Conservation (phyloP, 2,113 vertebrate species). For the Romanogobio albipinnatus region DNA sequence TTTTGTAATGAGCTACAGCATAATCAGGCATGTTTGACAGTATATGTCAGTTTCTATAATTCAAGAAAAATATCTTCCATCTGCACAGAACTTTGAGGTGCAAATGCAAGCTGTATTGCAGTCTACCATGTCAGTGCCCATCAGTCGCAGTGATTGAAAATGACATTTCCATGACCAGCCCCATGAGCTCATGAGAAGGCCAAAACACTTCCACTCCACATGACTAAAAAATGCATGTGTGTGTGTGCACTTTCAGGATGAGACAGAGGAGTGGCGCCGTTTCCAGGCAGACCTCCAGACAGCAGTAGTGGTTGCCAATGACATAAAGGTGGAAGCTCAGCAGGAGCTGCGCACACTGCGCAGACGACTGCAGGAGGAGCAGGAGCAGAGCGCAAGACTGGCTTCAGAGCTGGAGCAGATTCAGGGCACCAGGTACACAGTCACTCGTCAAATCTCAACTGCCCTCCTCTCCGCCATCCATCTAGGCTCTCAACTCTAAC, state of each 20-base stretch:
- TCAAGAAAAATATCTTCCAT: conserved; percentile 4
- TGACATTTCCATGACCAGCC: not conserved
- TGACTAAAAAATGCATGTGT: not conserved
- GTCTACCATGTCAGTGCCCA: not conserved
- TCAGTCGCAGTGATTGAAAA: conserved; percentile 11
- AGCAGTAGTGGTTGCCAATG: conserved; percentile 95
- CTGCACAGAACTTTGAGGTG: not conserved
- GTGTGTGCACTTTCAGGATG: conserved; percentile 78
- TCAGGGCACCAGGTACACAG: conserved; percentile 84
- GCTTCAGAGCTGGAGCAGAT: conserved; percentile 87
- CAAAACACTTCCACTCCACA: not conserved
- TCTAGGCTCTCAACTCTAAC: not conserved
- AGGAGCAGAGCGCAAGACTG: conserved; percentile 84
- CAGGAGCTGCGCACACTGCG: conserved; percentile 89
- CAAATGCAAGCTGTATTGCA: not conserved
- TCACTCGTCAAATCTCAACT: not conserved
- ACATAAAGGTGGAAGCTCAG: conserved; percentile 97
- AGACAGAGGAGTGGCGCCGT: conserved; percentile 91
- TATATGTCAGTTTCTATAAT: not conserved
- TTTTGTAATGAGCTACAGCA: not conserved
- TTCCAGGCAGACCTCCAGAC: conserved; percentile 99
- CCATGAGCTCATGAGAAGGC: not conserved
- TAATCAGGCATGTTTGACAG: conserved; percentile 4
- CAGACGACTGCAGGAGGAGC: conserved; percentile 90
- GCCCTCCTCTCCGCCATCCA: conserved; percentile 37